A percentile compares a stretch with the other conserved stretches of the same genome.
Evolutionary conservation across 2,113 vertebrate genomes (phyloP).

Genomic region (Plestiodon gilberti): DNA sequence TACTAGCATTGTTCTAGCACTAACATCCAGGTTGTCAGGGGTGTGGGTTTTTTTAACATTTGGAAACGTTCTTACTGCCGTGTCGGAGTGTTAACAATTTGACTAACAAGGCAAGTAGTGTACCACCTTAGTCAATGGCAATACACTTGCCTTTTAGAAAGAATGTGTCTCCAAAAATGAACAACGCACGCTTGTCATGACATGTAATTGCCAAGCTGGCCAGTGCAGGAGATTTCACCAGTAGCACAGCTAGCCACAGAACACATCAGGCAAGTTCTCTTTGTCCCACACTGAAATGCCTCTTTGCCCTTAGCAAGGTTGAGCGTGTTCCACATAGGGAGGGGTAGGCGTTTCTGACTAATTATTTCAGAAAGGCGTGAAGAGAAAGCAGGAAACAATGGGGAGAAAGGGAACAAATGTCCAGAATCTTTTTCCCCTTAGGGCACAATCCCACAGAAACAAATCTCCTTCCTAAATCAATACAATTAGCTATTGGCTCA

Average conservation of each 20-base stretch:
- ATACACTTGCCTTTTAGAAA: background rate
- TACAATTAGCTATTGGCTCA: constrained; percentile 55
- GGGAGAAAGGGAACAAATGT: constrained; percentile 57
- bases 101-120: background rate
- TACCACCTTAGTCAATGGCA: background rate
- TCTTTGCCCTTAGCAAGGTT: constrained; percentile 82
- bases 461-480: constrained; percentile 60
- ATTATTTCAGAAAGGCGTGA: constrained; percentile 86
- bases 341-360: constrained; percentile 64
- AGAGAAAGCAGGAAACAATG: constrained; percentile 73
- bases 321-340: background rate
- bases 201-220: constrained; percentile 12
- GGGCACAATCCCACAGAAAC: constrained; percentile 39
- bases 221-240: rapidly evolving
- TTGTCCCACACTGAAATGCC: constrained; percentile 38
- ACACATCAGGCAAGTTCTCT: background rate
- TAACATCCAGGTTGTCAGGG: background rate
- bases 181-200: rapidly evolving
- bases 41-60: background rate
- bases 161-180: background rate
- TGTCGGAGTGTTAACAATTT: background rate
- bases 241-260: constrained; percentile 8
- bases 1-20: background rate
- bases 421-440: constrained; percentile 42
- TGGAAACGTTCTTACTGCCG: background rate